phyloP scores from a whole-genome alignment of 1,140 invertebrate species.

The Drosophila seguyi region DNA sequence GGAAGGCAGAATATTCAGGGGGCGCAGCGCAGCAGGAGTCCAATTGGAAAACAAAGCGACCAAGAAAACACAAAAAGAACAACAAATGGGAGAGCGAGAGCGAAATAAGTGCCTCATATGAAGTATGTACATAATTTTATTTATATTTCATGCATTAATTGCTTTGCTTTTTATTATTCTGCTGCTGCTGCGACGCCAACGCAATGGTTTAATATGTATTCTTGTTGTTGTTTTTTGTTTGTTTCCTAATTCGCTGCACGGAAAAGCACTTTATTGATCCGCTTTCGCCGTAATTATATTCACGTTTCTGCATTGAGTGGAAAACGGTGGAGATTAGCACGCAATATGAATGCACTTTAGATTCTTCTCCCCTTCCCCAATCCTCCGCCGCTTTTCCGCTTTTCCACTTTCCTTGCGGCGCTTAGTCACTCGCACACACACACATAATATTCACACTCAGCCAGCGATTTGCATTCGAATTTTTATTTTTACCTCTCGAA shows the following conservation, averaged over 20 bases:
- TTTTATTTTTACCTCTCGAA: slow-evolving; percentile 44
- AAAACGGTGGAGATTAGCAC: slow-evolving; percentile 47
- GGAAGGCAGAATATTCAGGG: slow-evolving; percentile 2
- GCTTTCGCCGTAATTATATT: slow-evolving; percentile 60
- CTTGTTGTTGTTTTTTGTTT: slow-evolving; percentile 22
- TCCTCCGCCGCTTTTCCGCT: slow-evolving; percentile 12
- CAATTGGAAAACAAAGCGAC: slow-evolving; percentile 46
- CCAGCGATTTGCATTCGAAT: slow-evolving; percentile 23
- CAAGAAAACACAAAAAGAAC: slow-evolving; percentile 15
- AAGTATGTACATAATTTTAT: slow-evolving; percentile 25
- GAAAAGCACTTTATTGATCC: slow-evolving; percentile 59
- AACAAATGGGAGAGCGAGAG: slow-evolving; percentile 2
- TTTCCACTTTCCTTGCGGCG: slow-evolving; percentile 39
- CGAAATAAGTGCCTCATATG: slow-evolving; percentile 8
- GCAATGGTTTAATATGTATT: slow-evolving; percentile 25
- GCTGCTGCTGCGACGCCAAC: slow-evolving; percentile 19
- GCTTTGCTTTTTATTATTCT: slow-evolving; percentile 28
- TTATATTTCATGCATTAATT: slow-evolving; percentile 58
- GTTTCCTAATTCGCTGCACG: slow-evolving; percentile 24
- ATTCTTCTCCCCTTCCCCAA: slow-evolving; percentile 22
- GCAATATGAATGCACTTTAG: slow-evolving; percentile 57
- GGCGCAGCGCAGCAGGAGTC: slow-evolving; percentile 42
- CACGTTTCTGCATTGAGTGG: slow-evolving; percentile 48
- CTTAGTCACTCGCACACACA: slow-evolving; percentile 27
- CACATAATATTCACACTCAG: slow-evolving; percentile 30